Percentiles rank a stretch among this genome's conserved stretches.
Evolutionary conservation across 2,888 invertebrate genomes (phyloP).

Genomic region (Cybosia mesomella): DNA sequence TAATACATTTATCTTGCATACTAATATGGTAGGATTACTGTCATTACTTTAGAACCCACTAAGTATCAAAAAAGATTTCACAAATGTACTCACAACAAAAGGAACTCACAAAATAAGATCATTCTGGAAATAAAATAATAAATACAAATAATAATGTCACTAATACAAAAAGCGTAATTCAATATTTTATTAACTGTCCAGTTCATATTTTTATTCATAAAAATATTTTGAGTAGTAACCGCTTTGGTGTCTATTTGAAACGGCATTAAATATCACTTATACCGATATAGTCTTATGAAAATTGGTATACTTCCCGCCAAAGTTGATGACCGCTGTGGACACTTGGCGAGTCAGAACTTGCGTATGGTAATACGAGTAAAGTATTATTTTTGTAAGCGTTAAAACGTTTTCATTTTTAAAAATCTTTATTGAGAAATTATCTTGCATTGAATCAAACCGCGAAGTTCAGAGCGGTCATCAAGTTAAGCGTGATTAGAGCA

Average conservation of each 20-base stretch:
- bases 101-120: slow-evolving; percentile 39
- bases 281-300: too few relatives aligned
- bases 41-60: slow-evolving; percentile 16
- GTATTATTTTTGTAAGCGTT: too few relatives aligned
- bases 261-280: too few relatives aligned
- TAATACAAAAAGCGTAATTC: slow-evolving; percentile 21
- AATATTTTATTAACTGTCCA: neutral
- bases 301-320: too few relatives aligned
- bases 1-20: slow-evolving; percentile 23
- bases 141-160: slow-evolving; percentile 48
- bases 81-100: slow-evolving; percentile 19
- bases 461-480: neutral
- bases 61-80: slow-evolving; percentile 6
- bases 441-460: neutral
- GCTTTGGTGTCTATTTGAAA: neutral
- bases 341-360: too few relatives aligned
- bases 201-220: neutral
- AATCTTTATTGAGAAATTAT: neutral
- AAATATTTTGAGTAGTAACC: neutral
- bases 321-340: too few relatives aligned
- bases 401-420: too few relatives aligned
- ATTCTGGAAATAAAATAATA: slow-evolving; percentile 46
- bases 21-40: slow-evolving; percentile 12
- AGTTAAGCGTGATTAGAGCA: neutral
- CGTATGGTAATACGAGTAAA: too few relatives aligned